Evolutionary conservation across 2,888 invertebrate genomes (phyloP).

Genomic region (Unio delphinus): DNA sequence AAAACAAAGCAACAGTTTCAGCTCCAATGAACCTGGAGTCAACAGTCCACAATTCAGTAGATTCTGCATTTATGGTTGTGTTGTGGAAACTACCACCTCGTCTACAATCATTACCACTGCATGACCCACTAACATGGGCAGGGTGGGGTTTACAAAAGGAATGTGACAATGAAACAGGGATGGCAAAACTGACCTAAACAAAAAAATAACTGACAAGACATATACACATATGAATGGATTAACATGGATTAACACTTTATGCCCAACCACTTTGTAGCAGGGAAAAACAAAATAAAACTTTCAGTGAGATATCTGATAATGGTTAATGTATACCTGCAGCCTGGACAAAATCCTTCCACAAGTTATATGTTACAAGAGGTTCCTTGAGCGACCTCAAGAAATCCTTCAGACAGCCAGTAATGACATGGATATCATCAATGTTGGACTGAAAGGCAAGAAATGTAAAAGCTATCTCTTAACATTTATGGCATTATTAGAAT

Average conservation of each 20-base stretch:
- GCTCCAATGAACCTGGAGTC: no score
- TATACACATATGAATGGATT: not conserved
- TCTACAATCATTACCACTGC: no score
- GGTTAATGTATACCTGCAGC: constrained; percentile 74
- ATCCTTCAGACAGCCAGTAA: constrained; percentile 95
- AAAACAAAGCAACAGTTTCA: no score
- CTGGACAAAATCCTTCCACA: constrained; percentile 86
- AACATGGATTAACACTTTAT: constrained; percentile 1
- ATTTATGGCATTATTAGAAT: no score
- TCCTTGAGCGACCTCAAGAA: constrained; percentile 91
- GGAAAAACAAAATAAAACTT: not conserved
- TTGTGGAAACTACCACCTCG: no score
- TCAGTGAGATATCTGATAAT: not conserved
- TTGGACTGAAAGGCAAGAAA: constrained; percentile 50
- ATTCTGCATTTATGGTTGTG: no score
- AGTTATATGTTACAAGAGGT: constrained; percentile 86
- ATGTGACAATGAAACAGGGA: no score
- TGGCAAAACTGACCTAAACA: not conserved
- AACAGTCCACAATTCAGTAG: no score
- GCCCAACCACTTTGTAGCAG: not conserved
- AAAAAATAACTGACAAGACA: not conserved
- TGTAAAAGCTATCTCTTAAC: no score
- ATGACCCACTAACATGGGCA: no score
- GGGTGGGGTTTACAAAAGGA: no score
- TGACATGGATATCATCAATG: constrained; percentile 81